A percentile compares a stretch with the other conserved stretches of the same genome.
Evolutionary conservation across 2,113 vertebrate genomes (phyloP).

Genomic region (Agapornis roseicollis): DNA sequence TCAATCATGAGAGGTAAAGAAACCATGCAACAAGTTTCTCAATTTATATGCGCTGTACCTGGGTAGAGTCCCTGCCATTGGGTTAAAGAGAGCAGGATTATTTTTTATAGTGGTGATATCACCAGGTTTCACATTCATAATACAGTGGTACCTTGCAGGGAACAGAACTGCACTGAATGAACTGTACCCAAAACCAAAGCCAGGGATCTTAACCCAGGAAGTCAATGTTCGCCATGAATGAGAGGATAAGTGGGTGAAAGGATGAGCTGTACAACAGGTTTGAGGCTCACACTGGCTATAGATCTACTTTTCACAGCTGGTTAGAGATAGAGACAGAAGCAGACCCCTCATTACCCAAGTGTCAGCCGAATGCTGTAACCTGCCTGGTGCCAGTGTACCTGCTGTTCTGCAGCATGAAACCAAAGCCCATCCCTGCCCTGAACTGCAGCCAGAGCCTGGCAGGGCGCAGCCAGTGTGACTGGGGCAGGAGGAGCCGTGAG

Average conservation of each 20-base stretch:
- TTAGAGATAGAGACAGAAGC: neutral
- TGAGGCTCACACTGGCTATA: neutral
- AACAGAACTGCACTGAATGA: rapidly evolving
- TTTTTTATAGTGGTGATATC: neutral
- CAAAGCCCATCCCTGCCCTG: neutral
- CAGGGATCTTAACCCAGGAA: neutral
- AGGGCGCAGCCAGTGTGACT: rapidly evolving
- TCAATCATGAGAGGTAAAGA: neutral
- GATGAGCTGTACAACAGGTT: neutral
- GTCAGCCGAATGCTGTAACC: neutral
- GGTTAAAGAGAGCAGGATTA: neutral
- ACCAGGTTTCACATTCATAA: neutral
- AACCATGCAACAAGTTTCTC: neutral
- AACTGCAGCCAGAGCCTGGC: neutral
- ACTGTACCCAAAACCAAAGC: neutral
- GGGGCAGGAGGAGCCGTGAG: neutral
- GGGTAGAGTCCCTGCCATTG: rapidly evolving
- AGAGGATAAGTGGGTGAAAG: neutral
- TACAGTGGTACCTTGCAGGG: neutral
- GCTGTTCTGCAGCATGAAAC: neutral
- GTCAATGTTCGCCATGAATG: neutral
- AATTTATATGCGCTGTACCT: neutral
- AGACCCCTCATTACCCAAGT: rapidly evolving
- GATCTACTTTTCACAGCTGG: neutral
- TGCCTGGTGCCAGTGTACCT: rapidly evolving